Conservation (phyloP, 2,888 invertebrate genomes). For the Neria commutata region DNA sequence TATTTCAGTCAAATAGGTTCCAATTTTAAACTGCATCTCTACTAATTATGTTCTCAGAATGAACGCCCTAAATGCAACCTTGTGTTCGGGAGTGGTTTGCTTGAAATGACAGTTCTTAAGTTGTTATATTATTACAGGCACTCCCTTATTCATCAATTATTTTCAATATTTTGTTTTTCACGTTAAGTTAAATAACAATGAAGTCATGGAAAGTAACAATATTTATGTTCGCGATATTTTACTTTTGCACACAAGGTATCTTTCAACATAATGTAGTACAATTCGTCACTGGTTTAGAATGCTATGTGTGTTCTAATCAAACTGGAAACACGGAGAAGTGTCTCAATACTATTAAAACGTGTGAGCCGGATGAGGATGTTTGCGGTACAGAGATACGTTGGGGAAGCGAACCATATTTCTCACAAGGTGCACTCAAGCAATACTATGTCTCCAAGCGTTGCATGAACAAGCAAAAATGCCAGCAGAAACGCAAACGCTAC, state of each 20-base stretch:
- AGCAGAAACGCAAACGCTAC: constrained; percentile 70
- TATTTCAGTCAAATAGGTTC: no score
- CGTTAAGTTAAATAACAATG: constrained; percentile 31
- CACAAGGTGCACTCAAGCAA: constrained; percentile 89
- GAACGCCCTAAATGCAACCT: no score
- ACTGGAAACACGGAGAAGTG: constrained; percentile 93
- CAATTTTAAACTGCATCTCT: no score
- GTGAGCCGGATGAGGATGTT: constrained; percentile 75
- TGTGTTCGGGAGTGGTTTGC: not conserved
- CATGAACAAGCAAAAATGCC: constrained; percentile 80
- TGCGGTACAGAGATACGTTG: constrained; percentile 84
- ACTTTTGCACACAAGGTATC: constrained; percentile 48
- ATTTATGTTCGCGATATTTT: constrained; percentile 42
- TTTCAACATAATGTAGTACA: constrained; percentile 36
- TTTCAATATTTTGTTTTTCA: not conserved
- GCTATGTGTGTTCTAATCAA: constrained; percentile 93
- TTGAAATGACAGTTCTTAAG: not conserved
- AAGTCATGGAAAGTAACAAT: constrained; percentile 50
- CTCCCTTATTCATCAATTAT: not conserved
- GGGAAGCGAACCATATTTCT: constrained; percentile 94
- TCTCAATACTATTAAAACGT: constrained; percentile 87
- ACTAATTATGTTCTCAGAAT: no score
- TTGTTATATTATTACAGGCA: not conserved
- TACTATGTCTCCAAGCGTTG: constrained; percentile 92
- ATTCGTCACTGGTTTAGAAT: constrained; percentile 73